Base-by-base conservation (phyloP, 2,888 invertebrate species). In the Cheilosia variabilis region DNA sequence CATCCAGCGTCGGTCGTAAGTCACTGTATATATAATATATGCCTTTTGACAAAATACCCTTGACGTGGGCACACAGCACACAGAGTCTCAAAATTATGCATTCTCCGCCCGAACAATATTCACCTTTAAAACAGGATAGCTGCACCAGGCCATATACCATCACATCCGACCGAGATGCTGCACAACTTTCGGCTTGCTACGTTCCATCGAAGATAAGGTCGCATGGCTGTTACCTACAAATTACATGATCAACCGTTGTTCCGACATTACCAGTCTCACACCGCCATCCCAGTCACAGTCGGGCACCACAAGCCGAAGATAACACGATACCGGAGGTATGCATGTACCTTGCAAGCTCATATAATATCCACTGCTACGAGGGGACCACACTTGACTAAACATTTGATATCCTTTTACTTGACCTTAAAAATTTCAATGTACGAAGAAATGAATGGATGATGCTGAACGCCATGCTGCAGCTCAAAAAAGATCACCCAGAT, bases 381-480 rank as follows among this genome's bases (percentile, higher is more conserved):
- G 17, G 27, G 47, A 71, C 69, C 71, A 66, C 65, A 72, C 55
- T 75, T 75, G 75, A 69, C 63, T 79, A 69, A 84, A 79, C 75
- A 79, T 75, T 73, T 75, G 71, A 80, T 75, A 80, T 80, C 73
- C 78, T 79, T 83, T 79, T 83, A 79, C 73, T 84, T 84, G 84
- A 80, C 84, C 84, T 79, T 65, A 66, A 66, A 55, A 75, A 76
- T 84, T 80, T 75, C 58, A 84, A 84, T 71, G 53, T 60, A 80
- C 47, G 37, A 41, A 80, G 63, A n/a, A n/a, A n/a, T n/a, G n/a
- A n/a, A n/a, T n/a, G n/a, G 43, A 69, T 47, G 66, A 82, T n/a
- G 63, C 27, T 27, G 15, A 58, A 45, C 43, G 71, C 72, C 79
- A 79, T 79, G 58, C 58, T 71, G 72, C 52, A 79, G 27, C 15